Base-by-base conservation (phyloP, 2,888 invertebrate genomes). In the Tenodera sinensis region DNA sequence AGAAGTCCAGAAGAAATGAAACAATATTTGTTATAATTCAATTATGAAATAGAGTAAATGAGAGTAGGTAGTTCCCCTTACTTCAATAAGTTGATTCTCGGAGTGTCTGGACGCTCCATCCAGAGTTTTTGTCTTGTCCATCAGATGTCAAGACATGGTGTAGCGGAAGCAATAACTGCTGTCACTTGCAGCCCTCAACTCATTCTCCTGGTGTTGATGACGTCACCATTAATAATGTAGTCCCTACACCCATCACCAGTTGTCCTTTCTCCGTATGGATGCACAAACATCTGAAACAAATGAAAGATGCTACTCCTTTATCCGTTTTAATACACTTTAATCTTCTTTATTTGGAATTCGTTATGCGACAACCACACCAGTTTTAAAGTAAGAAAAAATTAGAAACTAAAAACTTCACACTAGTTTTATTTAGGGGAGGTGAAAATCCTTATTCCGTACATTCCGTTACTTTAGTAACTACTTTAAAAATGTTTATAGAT, bases 171-270 rank as follows among this genome's bases (percentile, higher is more conserved):
- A 71, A 71, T 71, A 71, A 71, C 54, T 71, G 54, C 81, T 86
- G 86, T 86, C 86, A 86, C 71, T 81, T 71, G 81, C 86, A 86
- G 86, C 54, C 71, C 81, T 86, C 71, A 28, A 20, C 86, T 54
- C 85, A n/a, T 71, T 71, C 54, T 71, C 20, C 25, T 71, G 14
- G 25, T 71, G 54, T 71, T 71, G 3, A 71, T 71, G 54, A 71
- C 54, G 54, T 71, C 25, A 71, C 20, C 25, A 25, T 71, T 71
- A 71, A 71, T 71, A 71, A 71, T 71, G 54, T 20, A 71, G 2
- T 71, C 54, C 54, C 54, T 71, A 71, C 54, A 71, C 54, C 3
- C 54, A 71, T 71, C 54, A 71, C 54, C 54, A 71, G 54, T 71
- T 71, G 54, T 71, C 6, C 3, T 54, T 20, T 71, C 20, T 71